Base-by-base conservation (phyloP, 2,797 vertebrate genomes). In the Galagoides demidoff region DNA sequence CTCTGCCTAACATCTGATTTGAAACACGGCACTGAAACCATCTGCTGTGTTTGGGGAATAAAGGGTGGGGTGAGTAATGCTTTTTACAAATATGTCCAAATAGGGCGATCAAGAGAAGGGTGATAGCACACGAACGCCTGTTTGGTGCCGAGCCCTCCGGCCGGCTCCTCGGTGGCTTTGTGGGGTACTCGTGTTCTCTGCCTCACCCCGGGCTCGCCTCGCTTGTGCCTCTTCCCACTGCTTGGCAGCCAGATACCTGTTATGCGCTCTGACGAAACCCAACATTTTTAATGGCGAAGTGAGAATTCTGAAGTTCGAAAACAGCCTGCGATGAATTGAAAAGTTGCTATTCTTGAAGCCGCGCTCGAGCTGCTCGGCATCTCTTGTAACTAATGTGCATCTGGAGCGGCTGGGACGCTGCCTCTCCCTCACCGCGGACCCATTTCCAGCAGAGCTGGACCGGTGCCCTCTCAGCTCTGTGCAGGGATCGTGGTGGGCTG, bases 41-140 rank as follows among this genome's bases (percentile, higher is more conserved):
- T 98, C 98, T 98, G 98, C 97, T 96, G 23, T 0, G 0, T 89
- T 89, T 94, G 92, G 97, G 96, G 98, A 98, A 97, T 98, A 97
- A 97, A 96, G 97, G 97, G 93, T 71, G 85, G 96, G 59, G 95
- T 90, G 82, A 95, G 94, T 96, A 96, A 95, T 95, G 96, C 89
- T 95, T 96, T 95, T 94, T 95, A 97, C 94, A 98, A 98, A 98
- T 97, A 95, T 97, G 96, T 96, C 96, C 98, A 98, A 98, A 98
- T 95, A 97, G 98, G 92, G 96, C 97, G 96, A 85, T 97, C 78
- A 94, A 94, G 98, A 96, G 1, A 61, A 91, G 23, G 93, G 90
- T 97, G 97, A 96, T 95, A 97, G 96, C 96, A 97, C 79, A 52
- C 78, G 86, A 97, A 97, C 93, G 97, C 83, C 90, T 96, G 39